These are phyloP conservation scores for Apocrypta bakeri DNA, from an alignment of 1,140 invertebrate genomes.

Conservation along the genomic window DNA sequence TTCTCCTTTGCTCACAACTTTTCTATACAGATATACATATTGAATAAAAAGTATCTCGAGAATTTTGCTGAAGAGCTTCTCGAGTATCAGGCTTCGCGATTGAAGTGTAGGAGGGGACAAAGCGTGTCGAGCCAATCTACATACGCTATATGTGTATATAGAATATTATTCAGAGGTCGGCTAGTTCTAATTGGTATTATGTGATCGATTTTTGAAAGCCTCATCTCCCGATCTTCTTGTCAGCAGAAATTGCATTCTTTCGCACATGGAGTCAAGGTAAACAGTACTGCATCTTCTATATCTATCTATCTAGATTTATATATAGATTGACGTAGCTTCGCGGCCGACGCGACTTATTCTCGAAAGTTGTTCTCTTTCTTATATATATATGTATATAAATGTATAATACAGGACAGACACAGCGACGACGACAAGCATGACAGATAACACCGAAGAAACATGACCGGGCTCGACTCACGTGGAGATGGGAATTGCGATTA, in stretches of 20 bases:
- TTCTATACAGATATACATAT: neutral
- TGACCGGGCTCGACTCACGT: too few species aligned
- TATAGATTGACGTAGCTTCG: constrained; percentile 35
- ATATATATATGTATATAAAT: too few species aligned
- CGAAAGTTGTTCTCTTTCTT: too few species aligned
- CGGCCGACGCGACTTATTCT: neutral
- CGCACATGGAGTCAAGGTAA: constrained; percentile 39
- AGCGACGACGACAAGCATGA: too few species aligned
- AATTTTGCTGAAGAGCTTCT: neutral
- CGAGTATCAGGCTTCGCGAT: neutral
- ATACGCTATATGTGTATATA: neutral
- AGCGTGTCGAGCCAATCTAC: neutral
- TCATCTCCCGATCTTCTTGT: constrained; percentile 41
- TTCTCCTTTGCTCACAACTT: neutral
- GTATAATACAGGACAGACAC: too few species aligned
- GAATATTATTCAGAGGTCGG: neutral
- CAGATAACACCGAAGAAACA: too few species aligned
- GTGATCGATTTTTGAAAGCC: constrained; percentile 43
- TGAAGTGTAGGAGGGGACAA: neutral
- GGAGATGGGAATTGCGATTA: too few species aligned
- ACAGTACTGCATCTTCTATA: neutral
- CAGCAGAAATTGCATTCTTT: constrained; percentile 46
- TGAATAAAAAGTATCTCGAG: neutral
- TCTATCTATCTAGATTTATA: too few species aligned
- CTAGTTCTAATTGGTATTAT: constrained; percentile 6